Base-by-base conservation (phyloP, 2,888 invertebrate genomes). In the Phengaris alcon region DNA sequence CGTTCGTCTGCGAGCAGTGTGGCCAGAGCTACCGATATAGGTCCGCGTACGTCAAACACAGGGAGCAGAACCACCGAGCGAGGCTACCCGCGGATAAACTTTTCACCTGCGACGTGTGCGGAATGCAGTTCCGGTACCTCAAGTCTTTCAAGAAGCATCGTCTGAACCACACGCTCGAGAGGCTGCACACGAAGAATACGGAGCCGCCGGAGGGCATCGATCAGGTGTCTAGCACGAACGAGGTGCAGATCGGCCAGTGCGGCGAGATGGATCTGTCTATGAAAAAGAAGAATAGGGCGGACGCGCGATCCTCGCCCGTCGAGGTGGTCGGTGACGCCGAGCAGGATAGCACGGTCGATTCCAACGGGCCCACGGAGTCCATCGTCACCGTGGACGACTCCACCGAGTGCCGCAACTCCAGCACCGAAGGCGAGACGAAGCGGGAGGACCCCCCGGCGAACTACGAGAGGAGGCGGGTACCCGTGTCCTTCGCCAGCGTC, bases 91-190 rank as follows among this genome's bases (percentile, higher is more conserved):
- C 97, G 48, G 97, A 97, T 87, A 97, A 97, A 87, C 94, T 97
- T 22, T 98, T 97, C 90, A 97, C 97, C 35, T 98, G 97, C 85
- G 97, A 97, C 85, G 97, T 97, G 3, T 98, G 97, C 87, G 97
- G 97, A 77, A 97, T 97, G 97, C 97, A 97, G 87, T 98, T 97
- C 80, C 95, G 97, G 79, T 97, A 97, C 87, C 94, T 97, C 73
- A 97, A 97, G 84, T 97, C 97, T 0, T 97, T 98, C 89, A 97
- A 97, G 87, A 97, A 98, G 87, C 97, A 97, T 85, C 95, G 97
- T 46, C 94, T 97, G 76, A 98, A 97, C 84, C 97, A 98, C 87
- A 97, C 97, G 0, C 88, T 97, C 57, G 97, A 97, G 86, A 95
- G 97, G 79, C 93, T 97, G 76, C 97, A 97, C 84, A 96, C 97